Evolutionary conservation across 2,113 vertebrate species (phyloP).

Genomic region (Siniperca chuatsi): DNA sequence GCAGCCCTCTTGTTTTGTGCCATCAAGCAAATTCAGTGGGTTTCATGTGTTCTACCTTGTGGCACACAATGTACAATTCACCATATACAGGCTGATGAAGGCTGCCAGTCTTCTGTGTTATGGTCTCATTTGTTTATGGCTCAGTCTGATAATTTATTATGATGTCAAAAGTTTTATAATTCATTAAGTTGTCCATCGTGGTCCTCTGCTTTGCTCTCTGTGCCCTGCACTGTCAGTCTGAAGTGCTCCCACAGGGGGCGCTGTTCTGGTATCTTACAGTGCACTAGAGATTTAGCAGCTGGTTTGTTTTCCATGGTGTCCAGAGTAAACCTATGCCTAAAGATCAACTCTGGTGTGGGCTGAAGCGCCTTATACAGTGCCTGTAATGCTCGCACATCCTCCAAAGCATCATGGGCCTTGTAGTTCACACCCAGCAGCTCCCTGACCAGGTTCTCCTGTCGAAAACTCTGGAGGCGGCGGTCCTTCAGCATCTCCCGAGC

Average conservation of each 20-base stretch:
- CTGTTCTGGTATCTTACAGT: slow-evolving; percentile 24
- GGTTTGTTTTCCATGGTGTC: slow-evolving; percentile 28
- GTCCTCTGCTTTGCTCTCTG: not conserved
- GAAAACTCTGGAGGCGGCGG: slow-evolving; percentile 67
- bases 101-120: not conserved
- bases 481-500: slow-evolving; percentile 73
- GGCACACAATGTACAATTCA: not conserved
- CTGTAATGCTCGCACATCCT: slow-evolving; percentile 79
- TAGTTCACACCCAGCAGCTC: slow-evolving; percentile 77
- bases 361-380: slow-evolving; percentile 67
- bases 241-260: slow-evolving; percentile 51
- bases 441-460: slow-evolving; percentile 77
- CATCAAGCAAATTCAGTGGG: not conserved
- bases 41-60: not conserved
- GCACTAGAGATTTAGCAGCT: slow-evolving; percentile 10
- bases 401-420: slow-evolving; percentile 79
- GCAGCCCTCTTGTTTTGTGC: not conserved
- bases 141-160: not conserved
- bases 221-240: slow-evolving; percentile 9
- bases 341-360: slow-evolving; percentile 53
- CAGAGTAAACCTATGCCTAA: slow-evolving; percentile 69
- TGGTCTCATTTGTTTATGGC: not conserved
- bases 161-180: not conserved
- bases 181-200: not conserved
- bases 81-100: not conserved